Evolutionary conservation across 1,140 invertebrate species (phyloP).

Genomic region (Drosophila burlai): DNA sequence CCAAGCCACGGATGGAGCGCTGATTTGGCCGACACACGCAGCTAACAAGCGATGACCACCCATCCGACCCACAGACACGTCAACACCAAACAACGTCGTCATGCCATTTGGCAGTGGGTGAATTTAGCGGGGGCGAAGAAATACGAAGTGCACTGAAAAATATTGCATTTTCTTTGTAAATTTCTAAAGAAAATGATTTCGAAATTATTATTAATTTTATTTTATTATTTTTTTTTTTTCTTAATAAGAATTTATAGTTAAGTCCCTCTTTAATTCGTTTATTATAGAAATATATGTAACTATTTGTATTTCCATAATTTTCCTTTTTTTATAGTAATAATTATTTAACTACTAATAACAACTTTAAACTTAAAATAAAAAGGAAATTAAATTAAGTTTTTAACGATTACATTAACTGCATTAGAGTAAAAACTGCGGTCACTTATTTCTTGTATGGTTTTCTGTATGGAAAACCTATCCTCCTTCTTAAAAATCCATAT

Average conservation of each 20-base stretch:
- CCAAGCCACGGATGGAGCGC: constrained; percentile 56
- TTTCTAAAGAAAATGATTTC: not conserved
- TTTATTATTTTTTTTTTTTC: too few relatives aligned
- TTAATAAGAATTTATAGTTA: too few relatives aligned
- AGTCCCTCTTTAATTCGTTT: too few relatives aligned
- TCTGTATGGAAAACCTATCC: not conserved
- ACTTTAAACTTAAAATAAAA: too few relatives aligned
- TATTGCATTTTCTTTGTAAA: not conserved
- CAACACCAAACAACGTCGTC: constrained; percentile 74
- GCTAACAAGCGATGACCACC: constrained; percentile 57
- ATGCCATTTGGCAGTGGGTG: constrained; percentile 60
- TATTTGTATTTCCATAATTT: too few relatives aligned
- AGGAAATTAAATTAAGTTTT: too few relatives aligned
- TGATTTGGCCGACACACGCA: constrained; percentile 72
- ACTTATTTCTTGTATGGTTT: not conserved
- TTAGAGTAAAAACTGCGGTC: too few relatives aligned
- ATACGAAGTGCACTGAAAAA: not conserved
- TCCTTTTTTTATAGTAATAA: too few relatives aligned
- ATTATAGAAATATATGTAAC: too few relatives aligned
- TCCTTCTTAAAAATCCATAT: not conserved
- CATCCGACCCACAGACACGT: constrained; percentile 45
- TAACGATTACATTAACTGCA: too few relatives aligned
- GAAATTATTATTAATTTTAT: not conserved
- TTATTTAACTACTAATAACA: too few relatives aligned
- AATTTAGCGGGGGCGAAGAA: not conserved